Evolutionary conservation across 2,113 vertebrate species (phyloP), one percentile per base, ranked within the genome.

Genomic region (Chaetodon trifascialis): DNA sequence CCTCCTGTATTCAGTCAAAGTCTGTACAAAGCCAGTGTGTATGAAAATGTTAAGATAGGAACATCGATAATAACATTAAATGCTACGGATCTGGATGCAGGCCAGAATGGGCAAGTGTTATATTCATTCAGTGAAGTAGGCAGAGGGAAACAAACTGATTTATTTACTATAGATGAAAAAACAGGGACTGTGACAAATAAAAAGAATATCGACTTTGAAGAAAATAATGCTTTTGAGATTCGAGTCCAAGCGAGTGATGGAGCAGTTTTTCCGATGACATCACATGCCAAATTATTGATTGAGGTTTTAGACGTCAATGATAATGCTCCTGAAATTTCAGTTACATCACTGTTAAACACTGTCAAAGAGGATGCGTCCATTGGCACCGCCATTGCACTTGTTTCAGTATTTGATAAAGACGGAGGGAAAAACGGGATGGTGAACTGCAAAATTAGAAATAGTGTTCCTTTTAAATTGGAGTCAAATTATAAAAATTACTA

Each of bases 401-500:
- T 58, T 8, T 30, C 55, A 16, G 55, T 58, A 3, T 0, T 7
- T 15, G 55, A 58, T 30, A 58, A 30, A 16, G 55, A 56, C 11
- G 55, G 55, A 58, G 55, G 55, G 0, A 58, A 30, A 25, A 58
- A 58, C 3, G 55, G 55, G 23, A 30, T 58, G 23, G 12, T 30
- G 55, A 58, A 93, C 46, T 88, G 95, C 85, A 80, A 84, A 30
- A 93, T 95, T 30, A 88, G 91, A 0, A 93, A 89, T 16, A 67
- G 88, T 7, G 75, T 94, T 7, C 95, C 95, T 10, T 95, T 96
- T 68, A 92, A 94, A 77, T 79, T 93, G 58, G 91, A 90, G 55
- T 83, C 15, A 16, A 94, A 92, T 86, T 84, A 81, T 51, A 93
- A 93, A 63, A 95, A 95, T 68, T 96, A 95, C 75, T 98, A 96